Evolutionary conservation across 2,797 vertebrate genomes (phyloP).

Genomic region (Urosaurus nigricauda): DNA sequence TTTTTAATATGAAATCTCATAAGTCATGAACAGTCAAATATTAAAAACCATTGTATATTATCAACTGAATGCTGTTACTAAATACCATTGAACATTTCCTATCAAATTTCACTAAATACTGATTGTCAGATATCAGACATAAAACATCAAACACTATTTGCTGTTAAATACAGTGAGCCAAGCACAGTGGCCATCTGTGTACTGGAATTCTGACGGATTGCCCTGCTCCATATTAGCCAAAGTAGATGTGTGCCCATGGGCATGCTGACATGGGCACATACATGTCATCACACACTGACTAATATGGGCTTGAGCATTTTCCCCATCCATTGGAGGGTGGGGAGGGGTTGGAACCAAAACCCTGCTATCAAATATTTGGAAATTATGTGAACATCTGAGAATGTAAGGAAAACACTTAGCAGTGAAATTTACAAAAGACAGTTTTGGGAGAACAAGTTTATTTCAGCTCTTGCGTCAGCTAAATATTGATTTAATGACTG

Average conservation of each 20-base stretch:
- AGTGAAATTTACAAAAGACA: neutral
- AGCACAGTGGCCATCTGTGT: too few relatives aligned
- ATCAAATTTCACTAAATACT: neutral
- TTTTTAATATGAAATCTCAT: neutral
- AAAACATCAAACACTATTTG: neutral
- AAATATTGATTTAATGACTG: neutral
- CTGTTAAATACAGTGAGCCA: neutral
- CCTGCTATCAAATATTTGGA: neutral
- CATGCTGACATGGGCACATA: too few relatives aligned
- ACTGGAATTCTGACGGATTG: too few relatives aligned
- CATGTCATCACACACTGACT: too few relatives aligned
- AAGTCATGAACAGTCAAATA: neutral
- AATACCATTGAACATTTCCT: neutral
- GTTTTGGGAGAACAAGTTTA: neutral
- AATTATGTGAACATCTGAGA: neutral
- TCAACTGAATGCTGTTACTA: neutral
- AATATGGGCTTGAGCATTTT: too few relatives aligned
- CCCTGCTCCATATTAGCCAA: too few relatives aligned
- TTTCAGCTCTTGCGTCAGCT: neutral
- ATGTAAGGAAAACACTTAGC: neutral
- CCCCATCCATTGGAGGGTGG: too few relatives aligned
- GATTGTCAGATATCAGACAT: neutral
- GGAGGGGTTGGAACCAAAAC: too few relatives aligned
- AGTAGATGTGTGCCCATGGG: too few relatives aligned
- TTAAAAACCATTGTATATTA: neutral